Evolutionary conservation across 2,113 vertebrate genomes (phyloP).

Genomic region (Pagrus major): DNA sequence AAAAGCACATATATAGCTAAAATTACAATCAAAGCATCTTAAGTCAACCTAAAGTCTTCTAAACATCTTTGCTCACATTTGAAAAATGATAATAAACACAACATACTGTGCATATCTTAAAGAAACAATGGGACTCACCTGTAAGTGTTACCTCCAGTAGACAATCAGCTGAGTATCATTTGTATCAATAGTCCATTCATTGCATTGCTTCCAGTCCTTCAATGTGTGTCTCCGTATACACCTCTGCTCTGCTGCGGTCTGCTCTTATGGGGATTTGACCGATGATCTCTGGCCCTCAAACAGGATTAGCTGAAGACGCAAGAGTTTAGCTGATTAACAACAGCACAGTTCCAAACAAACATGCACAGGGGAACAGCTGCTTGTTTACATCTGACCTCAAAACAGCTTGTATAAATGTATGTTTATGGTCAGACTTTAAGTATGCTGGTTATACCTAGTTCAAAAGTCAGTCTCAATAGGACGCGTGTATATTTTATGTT

Average conservation of each 20-base stretch:
- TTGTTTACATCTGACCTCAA: background rate
- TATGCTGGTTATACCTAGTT: background rate
- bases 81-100: background rate
- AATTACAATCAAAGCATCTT: background rate
- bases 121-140: slow-evolving; percentile 45
- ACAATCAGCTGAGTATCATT: background rate
- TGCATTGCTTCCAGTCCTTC: slow-evolving; percentile 8
- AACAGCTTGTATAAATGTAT: background rate
- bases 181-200: background rate
- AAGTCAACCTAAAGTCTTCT: background rate
- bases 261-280: slow-evolving; percentile 65
- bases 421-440: background rate
- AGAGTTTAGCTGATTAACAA: slow-evolving; percentile 75
- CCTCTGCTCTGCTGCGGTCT: slow-evolving; percentile 1
- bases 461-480: background rate
- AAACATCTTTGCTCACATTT: background rate
- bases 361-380: slow-evolving; percentile 19
- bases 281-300: slow-evolving; percentile 48
- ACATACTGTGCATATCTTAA: background rate
- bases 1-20: background rate
- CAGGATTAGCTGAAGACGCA: slow-evolving; percentile 74
- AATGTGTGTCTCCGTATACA: background rate
- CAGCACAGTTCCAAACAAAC: slow-evolving; percentile 12
- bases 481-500: background rate
- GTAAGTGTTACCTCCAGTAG: background rate